These are phyloP conservation scores for Spisula subtruncata DNA, from an alignment of 2,888 invertebrate species.

Conservation along the genomic window DNA sequence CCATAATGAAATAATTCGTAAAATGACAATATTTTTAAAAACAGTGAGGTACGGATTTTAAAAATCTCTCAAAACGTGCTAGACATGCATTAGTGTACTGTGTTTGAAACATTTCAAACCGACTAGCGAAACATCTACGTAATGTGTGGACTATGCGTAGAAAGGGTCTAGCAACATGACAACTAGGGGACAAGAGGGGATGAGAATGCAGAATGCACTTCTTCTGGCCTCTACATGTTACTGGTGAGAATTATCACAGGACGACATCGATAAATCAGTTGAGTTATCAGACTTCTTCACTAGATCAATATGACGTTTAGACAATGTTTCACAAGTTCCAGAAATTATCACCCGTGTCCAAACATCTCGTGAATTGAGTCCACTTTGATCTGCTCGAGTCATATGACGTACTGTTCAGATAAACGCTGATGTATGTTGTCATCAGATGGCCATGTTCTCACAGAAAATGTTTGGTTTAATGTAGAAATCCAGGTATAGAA, in stretches of 20 bases:
- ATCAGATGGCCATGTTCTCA: background rate
- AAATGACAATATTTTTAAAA: too few relatives aligned
- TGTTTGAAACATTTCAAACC: background rate
- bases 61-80: background rate
- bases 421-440: background rate
- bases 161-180: too few relatives aligned
- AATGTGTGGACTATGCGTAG: too few relatives aligned
- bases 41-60: too few relatives aligned
- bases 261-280: background rate
- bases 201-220: too few relatives aligned
- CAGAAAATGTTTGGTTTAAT: background rate
- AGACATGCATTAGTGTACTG: background rate
- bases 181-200: too few relatives aligned
- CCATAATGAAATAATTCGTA: too few relatives aligned
- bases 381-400: background rate
- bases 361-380: background rate
- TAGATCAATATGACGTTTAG: background rate
- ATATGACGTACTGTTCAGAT: background rate
- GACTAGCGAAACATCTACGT: too few relatives aligned
- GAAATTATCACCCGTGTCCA: background rate
- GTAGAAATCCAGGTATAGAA: too few relatives aligned
- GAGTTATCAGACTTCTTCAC: background rate
- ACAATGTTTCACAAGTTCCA: background rate
- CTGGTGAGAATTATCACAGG: background rate
- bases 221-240: too few relatives aligned